Conservation (phyloP, 2,113 vertebrate genomes). For the Rhadina sibilatrix region DNA sequence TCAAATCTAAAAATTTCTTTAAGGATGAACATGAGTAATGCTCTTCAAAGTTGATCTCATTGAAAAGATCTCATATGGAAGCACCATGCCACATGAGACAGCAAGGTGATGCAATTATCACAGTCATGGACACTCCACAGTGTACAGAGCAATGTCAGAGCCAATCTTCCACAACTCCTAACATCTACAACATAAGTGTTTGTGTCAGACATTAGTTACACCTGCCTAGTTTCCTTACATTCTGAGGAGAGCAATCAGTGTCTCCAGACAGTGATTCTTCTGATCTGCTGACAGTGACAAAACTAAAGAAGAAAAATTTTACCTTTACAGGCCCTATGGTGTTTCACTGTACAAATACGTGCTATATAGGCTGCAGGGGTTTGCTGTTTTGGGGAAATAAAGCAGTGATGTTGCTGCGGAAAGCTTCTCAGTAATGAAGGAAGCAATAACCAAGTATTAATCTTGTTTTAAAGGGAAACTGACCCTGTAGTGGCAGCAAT, state of each 20-base stretch:
- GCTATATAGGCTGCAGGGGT: background rate
- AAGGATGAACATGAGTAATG: background rate
- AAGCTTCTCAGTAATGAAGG: background rate
- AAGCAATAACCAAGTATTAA: constrained; percentile 17
- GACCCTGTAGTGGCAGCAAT: constrained; percentile 79
- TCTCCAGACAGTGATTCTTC: background rate
- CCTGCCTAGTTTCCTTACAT: background rate
- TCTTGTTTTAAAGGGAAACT: constrained; percentile 68
- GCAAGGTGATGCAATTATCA: background rate
- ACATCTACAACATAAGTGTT: background rate
- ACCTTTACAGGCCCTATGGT: background rate
- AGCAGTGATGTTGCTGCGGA: background rate
- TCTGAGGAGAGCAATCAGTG: background rate
- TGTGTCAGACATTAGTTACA: background rate
- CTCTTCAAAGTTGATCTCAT: background rate
- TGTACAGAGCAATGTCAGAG: background rate
- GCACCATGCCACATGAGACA: background rate
- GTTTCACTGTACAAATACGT: background rate
- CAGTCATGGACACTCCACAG: background rate
- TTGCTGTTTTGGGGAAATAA: background rate
- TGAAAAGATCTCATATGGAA: background rate
- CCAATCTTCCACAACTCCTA: background rate
- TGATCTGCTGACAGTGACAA: background rate
- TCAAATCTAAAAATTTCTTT: background rate
- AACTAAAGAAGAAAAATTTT: background rate